phyloP scores from a whole-genome alignment of 2,113 vertebrate species.

The Crypturellus undulatus region DNA sequence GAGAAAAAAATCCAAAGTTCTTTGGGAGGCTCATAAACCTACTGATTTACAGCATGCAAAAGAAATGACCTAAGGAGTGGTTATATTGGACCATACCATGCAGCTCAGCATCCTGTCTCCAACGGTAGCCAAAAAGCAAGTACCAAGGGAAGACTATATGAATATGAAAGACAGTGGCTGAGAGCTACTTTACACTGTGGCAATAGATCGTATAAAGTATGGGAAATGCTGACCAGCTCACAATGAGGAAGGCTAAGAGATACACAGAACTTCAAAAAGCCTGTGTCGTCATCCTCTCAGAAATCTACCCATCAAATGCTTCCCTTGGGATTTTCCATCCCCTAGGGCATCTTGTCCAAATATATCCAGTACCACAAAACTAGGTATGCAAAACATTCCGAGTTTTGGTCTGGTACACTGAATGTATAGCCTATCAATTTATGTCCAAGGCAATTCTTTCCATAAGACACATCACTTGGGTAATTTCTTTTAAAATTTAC shows the following conservation, averaged over 20 bases:
- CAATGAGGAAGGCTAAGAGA: neutral
- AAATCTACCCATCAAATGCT: neutral
- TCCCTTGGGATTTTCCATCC: neutral
- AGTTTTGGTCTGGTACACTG: neutral
- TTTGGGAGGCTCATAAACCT: neutral
- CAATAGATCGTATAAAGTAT: neutral
- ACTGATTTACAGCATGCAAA: neutral
- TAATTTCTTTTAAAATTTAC: neutral
- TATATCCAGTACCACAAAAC: neutral
- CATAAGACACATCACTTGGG: neutral
- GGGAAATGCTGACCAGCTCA: neutral
- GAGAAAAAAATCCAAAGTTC: neutral
- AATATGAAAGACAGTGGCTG: neutral
- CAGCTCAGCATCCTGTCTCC: neutral
- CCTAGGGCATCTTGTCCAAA: neutral
- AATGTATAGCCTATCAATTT: neutral
- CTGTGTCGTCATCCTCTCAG: neutral
- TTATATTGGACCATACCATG: rapidly evolving
- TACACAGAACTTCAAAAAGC: neutral
- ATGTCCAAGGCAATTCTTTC: neutral
- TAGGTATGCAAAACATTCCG: neutral
- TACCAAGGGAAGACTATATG: neutral
- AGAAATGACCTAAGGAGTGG: neutral
- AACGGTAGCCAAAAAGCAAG: neutral
- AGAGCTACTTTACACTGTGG: neutral